Percentiles rank a stretch among this genome's conserved stretches.
Conservation (phyloP, 2,797 vertebrate species). For the Rhyacichthys aspro region DNA sequence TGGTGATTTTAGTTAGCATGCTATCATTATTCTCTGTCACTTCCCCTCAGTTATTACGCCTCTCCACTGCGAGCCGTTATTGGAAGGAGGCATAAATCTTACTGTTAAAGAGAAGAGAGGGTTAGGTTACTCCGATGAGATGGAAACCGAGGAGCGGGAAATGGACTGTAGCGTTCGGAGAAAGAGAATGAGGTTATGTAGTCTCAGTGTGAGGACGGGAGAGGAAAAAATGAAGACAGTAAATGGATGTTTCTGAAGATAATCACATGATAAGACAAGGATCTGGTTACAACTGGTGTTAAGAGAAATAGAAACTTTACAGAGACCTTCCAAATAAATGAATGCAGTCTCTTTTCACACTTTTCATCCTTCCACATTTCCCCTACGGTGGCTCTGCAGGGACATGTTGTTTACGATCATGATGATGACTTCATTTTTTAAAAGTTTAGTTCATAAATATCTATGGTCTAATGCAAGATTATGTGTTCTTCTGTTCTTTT, state of each 20-base stretch:
- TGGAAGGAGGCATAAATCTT: constrained; percentile 38
- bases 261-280: not conserved
- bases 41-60: constrained; percentile 20
- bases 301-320: not conserved
- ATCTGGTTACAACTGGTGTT: not conserved
- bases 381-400: too few relatives aligned
- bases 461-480: too few relatives aligned
- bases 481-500: too few relatives aligned
- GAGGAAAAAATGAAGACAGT: constrained; percentile 3
- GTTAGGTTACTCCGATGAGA: constrained; percentile 14
- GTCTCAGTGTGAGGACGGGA: constrained; percentile 3
- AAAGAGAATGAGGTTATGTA: constrained; percentile 3
- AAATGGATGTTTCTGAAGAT: not conserved
- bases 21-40: constrained; percentile 20
- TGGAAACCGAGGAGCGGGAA: not conserved
- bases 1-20: constrained; percentile 15
- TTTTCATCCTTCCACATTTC: too few relatives aligned
- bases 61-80: constrained; percentile 18
- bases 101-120: constrained; percentile 2
- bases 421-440: too few relatives aligned
- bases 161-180: not conserved
- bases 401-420: too few relatives aligned
- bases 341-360: too few relatives aligned
- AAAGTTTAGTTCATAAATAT: too few relatives aligned
- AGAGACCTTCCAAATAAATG: too few relatives aligned